These are phyloP conservation scores for Meloidogyne hapla DNA, from an alignment of 1,140 invertebrate species.

Conservation along the genomic window DNA sequence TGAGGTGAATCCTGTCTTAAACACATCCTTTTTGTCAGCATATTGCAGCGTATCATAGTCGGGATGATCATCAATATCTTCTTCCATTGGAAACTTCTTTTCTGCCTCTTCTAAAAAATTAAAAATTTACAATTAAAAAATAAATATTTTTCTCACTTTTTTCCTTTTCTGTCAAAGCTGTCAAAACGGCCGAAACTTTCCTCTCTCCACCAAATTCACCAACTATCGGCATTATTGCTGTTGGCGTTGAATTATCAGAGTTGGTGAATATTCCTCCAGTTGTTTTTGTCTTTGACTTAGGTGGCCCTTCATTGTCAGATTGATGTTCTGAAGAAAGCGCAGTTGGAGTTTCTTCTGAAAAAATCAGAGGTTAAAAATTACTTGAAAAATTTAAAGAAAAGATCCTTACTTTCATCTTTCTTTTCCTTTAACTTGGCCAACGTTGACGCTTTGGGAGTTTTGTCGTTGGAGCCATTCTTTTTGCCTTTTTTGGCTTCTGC, in stretches of 20 bases:
- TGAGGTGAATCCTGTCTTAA: not conserved
- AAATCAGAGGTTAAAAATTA: no score
- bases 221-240: not conserved
- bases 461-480: not conserved
- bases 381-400: not conserved
- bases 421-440: not conserved
- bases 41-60: not conserved
- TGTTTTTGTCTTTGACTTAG: not conserved
- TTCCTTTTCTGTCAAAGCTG: not conserved
- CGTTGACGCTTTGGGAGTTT: not conserved
- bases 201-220: not conserved
- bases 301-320: not conserved
- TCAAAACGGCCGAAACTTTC: not conserved
- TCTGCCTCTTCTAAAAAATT: not conserved
- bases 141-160: not conserved
- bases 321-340: not conserved
- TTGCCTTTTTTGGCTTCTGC: not conserved
- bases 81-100: constrained; percentile 1
- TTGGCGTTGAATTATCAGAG: not conserved
- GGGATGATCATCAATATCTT: not conserved
- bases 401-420: not conserved
- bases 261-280: not conserved
- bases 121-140: not conserved
- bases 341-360: not conserved
- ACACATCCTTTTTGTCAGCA: constrained; percentile 2